Conservation (phyloP, 2,113 vertebrate genomes). For the Atractosteus spatula region DNA sequence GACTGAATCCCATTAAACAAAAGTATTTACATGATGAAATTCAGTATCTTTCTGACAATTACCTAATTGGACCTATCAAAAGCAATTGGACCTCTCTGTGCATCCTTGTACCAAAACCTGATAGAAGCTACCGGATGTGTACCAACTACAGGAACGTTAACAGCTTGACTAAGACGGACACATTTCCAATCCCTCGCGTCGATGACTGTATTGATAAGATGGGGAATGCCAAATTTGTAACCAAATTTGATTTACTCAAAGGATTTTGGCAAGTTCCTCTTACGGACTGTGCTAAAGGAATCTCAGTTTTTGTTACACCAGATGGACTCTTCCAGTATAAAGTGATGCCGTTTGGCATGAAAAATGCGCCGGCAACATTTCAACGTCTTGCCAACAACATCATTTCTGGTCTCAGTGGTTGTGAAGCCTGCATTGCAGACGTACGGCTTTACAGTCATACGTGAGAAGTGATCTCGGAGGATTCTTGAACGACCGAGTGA, state of each 20-base stretch:
- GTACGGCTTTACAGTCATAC: neutral
- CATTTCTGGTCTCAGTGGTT: neutral
- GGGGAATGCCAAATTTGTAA: neutral
- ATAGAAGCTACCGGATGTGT: neutral
- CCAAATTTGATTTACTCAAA: slow-evolving; percentile 17
- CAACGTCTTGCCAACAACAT: slow-evolving; percentile 4
- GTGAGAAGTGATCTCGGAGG: neutral
- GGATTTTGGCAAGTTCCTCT: slow-evolving; percentile 11
- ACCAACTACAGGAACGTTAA: slow-evolving; percentile 8
- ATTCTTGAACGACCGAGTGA: neutral
- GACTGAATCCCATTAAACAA: slow-evolving; percentile 4
- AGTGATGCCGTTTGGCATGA: slow-evolving; percentile 12
- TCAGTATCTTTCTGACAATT: slow-evolving; percentile 3
- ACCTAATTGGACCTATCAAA: neutral
- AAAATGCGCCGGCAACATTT: slow-evolving; percentile 4
- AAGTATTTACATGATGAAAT: neutral
- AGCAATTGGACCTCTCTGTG: slow-evolving; percentile 15
- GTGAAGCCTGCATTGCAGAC: slow-evolving; percentile 5
- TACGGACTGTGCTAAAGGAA: neutral
- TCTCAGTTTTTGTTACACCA: slow-evolving; percentile 16
- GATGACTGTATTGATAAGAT: slow-evolving; percentile 9
- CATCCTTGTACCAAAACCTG: slow-evolving; percentile 1
- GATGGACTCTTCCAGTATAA: neutral
- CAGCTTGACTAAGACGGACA: neutral
- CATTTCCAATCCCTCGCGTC: slow-evolving; percentile 1